Conservation (phyloP, 2,888 invertebrate genomes). For the Galeopsomyia nigrocyanea region DNA sequence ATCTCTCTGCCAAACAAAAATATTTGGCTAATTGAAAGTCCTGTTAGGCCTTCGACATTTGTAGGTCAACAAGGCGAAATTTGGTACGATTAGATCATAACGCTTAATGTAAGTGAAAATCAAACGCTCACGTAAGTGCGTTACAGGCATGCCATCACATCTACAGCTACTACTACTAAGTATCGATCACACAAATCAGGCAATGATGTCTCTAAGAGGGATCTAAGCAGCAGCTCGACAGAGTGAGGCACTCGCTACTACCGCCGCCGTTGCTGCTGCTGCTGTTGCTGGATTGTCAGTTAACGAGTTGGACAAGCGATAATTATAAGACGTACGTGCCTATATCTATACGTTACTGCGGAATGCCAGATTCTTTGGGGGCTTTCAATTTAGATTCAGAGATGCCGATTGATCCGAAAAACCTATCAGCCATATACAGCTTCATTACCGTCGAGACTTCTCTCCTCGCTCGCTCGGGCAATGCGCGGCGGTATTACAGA, state of each 20-base stretch:
- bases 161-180: neutral
- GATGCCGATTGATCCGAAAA: conserved; percentile 23
- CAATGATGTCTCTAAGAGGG: conserved; percentile 4
- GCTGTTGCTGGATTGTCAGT: conserved; percentile 29
- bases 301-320: conserved; percentile 29
- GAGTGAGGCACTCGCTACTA: neutral
- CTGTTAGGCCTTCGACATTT: too few species aligned
- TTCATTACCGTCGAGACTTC: conserved; percentile 11
- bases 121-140: neutral
- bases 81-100: too few species aligned
- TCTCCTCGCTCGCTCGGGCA: too few species aligned
- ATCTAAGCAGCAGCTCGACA: conserved; percentile 14
- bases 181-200: neutral
- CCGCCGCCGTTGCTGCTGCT: too few species aligned
- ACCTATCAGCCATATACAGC: conserved; percentile 17
- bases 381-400: conserved; percentile 29
- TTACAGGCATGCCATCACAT: too few species aligned
- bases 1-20: too few species aligned
- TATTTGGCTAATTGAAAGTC: too few species aligned
- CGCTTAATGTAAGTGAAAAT: neutral
- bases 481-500: too few species aligned
- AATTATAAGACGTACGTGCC: neutral
- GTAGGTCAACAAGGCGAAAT: too few species aligned
- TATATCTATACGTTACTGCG: neutral
- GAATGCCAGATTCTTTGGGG: conserved; percentile 26